These are phyloP conservation scores for Limnephilus auricula DNA, from an alignment of 2,888 invertebrate genomes.

Conservation along the genomic window DNA sequence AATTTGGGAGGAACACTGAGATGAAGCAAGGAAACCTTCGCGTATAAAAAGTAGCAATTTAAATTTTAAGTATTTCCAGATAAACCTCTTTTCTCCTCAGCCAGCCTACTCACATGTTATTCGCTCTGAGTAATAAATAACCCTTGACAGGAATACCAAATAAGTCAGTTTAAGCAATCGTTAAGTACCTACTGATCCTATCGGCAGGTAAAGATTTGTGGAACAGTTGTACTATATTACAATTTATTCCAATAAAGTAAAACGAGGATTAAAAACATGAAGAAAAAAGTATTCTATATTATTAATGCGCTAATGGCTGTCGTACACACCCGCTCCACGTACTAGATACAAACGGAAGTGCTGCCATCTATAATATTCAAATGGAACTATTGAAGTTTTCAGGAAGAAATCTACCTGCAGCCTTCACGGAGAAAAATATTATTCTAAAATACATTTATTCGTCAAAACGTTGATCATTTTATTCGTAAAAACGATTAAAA, in stretches of 20 bases:
- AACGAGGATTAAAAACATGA: not conserved
- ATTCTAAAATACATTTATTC: too few relatives aligned
- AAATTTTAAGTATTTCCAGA: constrained; percentile 38
- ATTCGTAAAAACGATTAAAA: too few relatives aligned
- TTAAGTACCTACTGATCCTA: constrained; percentile 29
- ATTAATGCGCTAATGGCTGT: too few relatives aligned
- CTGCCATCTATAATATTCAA: too few relatives aligned
- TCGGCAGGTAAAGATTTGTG: constrained; percentile 18
- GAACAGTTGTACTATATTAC: not conserved
- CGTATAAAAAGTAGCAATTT: constrained; percentile 45
- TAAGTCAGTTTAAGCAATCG: constrained; percentile 38
- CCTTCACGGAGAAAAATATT: too few relatives aligned
- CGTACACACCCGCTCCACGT: too few relatives aligned
- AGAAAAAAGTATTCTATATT: too few relatives aligned
- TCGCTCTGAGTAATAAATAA: constrained; percentile 49
- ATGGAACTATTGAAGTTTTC: too few relatives aligned
- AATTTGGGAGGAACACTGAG: constrained; percentile 13
- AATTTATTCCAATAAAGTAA: not conserved
- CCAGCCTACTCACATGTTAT: constrained; percentile 23
- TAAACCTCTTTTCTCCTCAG: not conserved
- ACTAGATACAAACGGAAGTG: too few relatives aligned
- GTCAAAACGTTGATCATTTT: too few relatives aligned
- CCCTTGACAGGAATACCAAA: constrained; percentile 51
- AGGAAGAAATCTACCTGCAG: too few relatives aligned
- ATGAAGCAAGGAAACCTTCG: constrained; percentile 31